Conservation (phyloP, 2,888 invertebrate species). For the Carcina quercana region DNA sequence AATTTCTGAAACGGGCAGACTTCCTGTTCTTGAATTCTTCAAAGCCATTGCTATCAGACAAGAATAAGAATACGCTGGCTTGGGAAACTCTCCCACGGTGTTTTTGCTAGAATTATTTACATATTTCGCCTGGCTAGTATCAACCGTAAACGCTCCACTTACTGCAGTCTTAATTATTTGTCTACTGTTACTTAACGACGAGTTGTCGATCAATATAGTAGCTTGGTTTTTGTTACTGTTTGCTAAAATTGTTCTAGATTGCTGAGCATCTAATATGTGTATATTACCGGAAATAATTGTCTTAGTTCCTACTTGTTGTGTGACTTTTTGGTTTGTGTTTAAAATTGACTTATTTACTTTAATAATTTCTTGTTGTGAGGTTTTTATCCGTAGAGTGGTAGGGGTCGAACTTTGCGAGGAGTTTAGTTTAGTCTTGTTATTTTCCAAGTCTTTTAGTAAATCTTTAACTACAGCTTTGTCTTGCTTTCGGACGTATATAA, state of each 20-base stretch:
- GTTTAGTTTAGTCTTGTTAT: constrained; percentile 39
- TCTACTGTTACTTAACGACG: constrained; percentile 59
- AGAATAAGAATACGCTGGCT: constrained; percentile 98
- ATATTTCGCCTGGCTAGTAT: constrained; percentile 58
- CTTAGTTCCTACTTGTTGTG: constrained; percentile 61
- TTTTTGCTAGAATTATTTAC: constrained; percentile 52
- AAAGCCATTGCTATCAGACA: constrained; percentile 98
- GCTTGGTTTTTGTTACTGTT: constrained; percentile 64
- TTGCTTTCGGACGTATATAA: constrained; percentile 63
- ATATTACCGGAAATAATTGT: constrained; percentile 71
- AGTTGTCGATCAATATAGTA: constrained; percentile 67
- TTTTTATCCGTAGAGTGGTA: constrained; percentile 61
- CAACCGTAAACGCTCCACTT: constrained; percentile 50
- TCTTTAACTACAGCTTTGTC: constrained; percentile 78
- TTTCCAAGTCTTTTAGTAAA: constrained; percentile 73
- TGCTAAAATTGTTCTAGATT: constrained; percentile 66
- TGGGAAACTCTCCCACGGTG: constrained; percentile 83
- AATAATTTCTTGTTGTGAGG: constrained; percentile 52
- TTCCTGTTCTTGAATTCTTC: constrained; percentile 95
- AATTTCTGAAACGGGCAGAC: constrained; percentile 97
- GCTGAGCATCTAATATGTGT: constrained; percentile 67
- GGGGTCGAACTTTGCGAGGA: constrained; percentile 28
- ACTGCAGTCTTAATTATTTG: constrained; percentile 68
- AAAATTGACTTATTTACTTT: constrained; percentile 65
- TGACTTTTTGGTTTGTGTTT: constrained; percentile 59